These are phyloP conservation scores for Campylomormyrus numenius DNA, from an alignment of 2,113 vertebrate species.

Conservation along the genomic window DNA sequence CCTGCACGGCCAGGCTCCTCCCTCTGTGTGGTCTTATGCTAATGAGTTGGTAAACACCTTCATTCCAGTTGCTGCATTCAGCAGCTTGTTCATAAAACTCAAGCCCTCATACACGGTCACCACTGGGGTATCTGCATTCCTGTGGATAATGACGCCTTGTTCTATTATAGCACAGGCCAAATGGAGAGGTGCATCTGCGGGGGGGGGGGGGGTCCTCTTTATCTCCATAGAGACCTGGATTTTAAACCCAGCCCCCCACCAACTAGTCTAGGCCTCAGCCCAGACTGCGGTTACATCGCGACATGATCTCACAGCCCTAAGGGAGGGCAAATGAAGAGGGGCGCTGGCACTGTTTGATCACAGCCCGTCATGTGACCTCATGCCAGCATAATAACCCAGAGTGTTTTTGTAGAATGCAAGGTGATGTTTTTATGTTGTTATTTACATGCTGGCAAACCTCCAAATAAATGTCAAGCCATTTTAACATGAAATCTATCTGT, in stretches of 20 bases:
- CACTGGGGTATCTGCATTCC: conserved; percentile 28
- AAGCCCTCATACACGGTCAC: conserved; percentile 33
- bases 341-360: background rate
- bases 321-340: background rate
- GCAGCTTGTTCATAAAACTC: conserved; percentile 21
- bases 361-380: background rate
- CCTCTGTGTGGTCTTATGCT: conserved; percentile 19
- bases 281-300: background rate
- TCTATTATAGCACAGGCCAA: background rate
- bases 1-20: background rate
- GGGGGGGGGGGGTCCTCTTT: background rate
- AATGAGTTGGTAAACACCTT: conserved; percentile 27
- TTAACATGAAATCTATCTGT: background rate
- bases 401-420: background rate
- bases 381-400: background rate
- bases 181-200: background rate
- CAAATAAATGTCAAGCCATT: background rate
- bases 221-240: background rate
- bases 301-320: no score
- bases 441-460: background rate
- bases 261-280: background rate
- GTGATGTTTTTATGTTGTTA: background rate
- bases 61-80: conserved; percentile 11
- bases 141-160: background rate
- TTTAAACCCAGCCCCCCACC: background rate